Evolutionary conservation across 2,888 invertebrate genomes (phyloP).

Genomic region (Pilophorus perplexus): DNA sequence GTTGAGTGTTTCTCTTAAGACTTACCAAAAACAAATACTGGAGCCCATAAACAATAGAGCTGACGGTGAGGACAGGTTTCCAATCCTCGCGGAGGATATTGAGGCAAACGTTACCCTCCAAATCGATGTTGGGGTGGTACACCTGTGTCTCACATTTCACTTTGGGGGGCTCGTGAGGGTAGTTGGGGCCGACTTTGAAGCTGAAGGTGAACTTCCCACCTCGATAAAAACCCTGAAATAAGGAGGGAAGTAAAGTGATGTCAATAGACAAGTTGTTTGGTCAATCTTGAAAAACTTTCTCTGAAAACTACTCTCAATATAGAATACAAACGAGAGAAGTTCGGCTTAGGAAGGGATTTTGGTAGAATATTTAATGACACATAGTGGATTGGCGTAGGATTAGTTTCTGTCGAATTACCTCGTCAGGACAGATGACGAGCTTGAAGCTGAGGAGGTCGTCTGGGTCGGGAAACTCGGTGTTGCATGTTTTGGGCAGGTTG

Average conservation of each 20-base stretch:
- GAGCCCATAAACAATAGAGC: slow-evolving; percentile 95
- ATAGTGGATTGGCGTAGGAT: too few relatives aligned
- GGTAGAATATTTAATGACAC: too few relatives aligned
- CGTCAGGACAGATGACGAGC: slow-evolving; percentile 93
- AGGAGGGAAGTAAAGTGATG: background rate
- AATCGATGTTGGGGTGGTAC: slow-evolving; percentile 97
- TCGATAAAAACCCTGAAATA: slow-evolving; percentile 79
- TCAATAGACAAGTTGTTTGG: background rate
- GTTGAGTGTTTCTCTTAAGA: too few relatives aligned
- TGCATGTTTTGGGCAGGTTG: slow-evolving; percentile 94
- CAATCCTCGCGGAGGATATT: slow-evolving; percentile 98
- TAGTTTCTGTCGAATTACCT: slow-evolving; percentile 63
- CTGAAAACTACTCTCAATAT: too few relatives aligned
- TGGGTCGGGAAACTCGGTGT: slow-evolving; percentile 92
- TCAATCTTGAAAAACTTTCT: too few relatives aligned
- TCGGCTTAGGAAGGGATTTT: too few relatives aligned
- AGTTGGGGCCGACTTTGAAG: slow-evolving; percentile 96
- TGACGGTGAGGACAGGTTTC: slow-evolving; percentile 97
- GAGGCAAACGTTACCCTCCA: slow-evolving; percentile 95
- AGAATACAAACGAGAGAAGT: too few relatives aligned
- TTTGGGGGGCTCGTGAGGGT: slow-evolving; percentile 97
- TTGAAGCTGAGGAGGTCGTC: slow-evolving; percentile 96
- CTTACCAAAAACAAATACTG: slow-evolving; percentile 93
- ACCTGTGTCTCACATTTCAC: slow-evolving; percentile 97
- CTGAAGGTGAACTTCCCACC: slow-evolving; percentile 93